Base-by-base conservation (phyloP, 2,888 invertebrate species). In the Phortica magna region DNA sequence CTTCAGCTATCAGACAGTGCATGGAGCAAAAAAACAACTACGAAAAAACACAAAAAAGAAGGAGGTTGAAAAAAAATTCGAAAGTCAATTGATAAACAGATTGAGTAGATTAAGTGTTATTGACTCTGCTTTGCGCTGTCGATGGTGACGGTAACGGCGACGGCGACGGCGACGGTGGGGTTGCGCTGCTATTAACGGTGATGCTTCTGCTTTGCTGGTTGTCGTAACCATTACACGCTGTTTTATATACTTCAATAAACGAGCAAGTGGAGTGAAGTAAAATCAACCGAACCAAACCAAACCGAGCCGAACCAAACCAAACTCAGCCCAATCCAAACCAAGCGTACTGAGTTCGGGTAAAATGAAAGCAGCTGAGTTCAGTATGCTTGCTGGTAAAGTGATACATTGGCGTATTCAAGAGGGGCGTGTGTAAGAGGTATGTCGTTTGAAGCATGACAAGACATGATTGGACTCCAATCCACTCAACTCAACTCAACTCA, bases 21-120 rank as follows among this genome's bases (percentile, higher is more conserved):
- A 48, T 22, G 22, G 3, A 55, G 31, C 61, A 43, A 43, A 31
- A 19, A 57, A 61, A 42, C 9, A 41, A 22, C 42, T 19, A 61
- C 41, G 55, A 48, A 53, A 48, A 22, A 7, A 14, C 12, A 41
- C 59, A 73, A 42, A 17, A 59, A 7, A n/a, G 12, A 43, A 73
- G 12, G 14, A 22, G 74, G 53, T 39, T n/a, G 55, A 57, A 57
- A n/a, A 41, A 7, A 57, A 48, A 7, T 42, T 39, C 61, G 83
- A 80, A 82, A 84, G 84, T 84, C 83, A 84, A 84, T 84, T 84
- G 84, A 83, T 84, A 84, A 84, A 83, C 84, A 84, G 82, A 84
- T 84, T 84, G 84, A 82, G 82, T 81, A 84, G 84, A 84, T 84
- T 84, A 84, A 83, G 83, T 84, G 84, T 82, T 84, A 82, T 84